Percentiles rank a stretch among this genome's conserved stretches.
These are phyloP conservation scores for Eulemur coronatus DNA, from an alignment of 2,797 vertebrate species.

Conservation along the genomic window DNA sequence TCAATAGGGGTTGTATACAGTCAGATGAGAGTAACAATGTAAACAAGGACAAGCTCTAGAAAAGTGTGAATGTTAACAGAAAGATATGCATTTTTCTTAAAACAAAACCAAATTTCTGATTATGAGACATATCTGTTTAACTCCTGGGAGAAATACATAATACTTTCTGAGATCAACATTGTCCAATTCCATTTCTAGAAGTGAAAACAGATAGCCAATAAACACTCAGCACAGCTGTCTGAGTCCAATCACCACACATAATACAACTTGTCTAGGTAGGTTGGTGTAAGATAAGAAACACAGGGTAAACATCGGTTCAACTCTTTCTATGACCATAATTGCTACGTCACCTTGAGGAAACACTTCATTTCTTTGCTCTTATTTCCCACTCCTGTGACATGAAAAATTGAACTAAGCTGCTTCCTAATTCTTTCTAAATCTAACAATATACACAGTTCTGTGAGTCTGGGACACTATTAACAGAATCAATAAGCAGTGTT, in stretches of 20 bases:
- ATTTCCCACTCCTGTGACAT: not conserved
- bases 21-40: not conserved
- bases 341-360: not conserved
- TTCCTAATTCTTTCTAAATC: not conserved
- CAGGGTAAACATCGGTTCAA: not conserved
- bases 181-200: not conserved
- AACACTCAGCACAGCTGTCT: not conserved
- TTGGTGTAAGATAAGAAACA: not conserved
- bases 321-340: not conserved
- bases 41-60: not conserved
- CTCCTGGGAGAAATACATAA: not conserved
- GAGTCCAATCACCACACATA: not conserved
- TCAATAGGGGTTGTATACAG: not conserved
- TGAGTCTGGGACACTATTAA: not conserved
- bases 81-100: not conserved
- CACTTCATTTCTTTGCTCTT: not conserved
- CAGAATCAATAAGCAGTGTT: not conserved
- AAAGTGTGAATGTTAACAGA: not conserved
- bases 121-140: not conserved
- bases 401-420: not conserved
- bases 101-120: not conserved
- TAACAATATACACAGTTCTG: not conserved
- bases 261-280: not conserved
- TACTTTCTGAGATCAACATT: not conserved
- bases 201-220: not conserved